These are phyloP conservation scores for Aphrophora alni DNA, from an alignment of 2,888 invertebrate species.

Conservation along the genomic window DNA sequence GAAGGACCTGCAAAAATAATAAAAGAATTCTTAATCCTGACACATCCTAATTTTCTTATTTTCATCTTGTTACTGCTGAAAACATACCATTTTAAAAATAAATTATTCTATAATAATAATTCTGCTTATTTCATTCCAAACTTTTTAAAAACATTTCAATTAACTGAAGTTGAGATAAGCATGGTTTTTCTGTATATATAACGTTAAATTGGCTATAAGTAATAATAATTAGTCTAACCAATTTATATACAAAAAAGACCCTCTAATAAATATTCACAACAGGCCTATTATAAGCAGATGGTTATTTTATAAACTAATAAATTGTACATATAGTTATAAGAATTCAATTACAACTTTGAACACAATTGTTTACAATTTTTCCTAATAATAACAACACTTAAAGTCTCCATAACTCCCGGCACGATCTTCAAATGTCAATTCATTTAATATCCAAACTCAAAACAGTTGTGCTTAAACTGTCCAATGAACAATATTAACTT, in stretches of 20 bases:
- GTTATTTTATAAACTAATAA: background rate
- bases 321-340: background rate
- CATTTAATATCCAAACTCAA: background rate
- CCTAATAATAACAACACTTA: background rate
- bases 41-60: too few species aligned
- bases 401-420: background rate
- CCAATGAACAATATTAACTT: too few species aligned
- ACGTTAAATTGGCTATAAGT: background rate
- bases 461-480: background rate
- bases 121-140: too few species aligned
- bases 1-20: too few species aligned
- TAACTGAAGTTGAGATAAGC: too few species aligned
- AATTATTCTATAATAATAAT: too few species aligned
- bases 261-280: background rate
- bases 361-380: background rate
- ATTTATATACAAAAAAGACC: background rate
- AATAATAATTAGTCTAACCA: background rate
- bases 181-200: background rate
- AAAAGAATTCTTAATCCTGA: too few species aligned
- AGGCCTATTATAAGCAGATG: background rate
- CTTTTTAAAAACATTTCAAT: too few species aligned
- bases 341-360: conserved; percentile 4
- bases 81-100: too few species aligned
- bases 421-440: background rate
- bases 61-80: too few species aligned